Conservation (phyloP, 2,888 invertebrate species). For the Hesperia comma region DNA sequence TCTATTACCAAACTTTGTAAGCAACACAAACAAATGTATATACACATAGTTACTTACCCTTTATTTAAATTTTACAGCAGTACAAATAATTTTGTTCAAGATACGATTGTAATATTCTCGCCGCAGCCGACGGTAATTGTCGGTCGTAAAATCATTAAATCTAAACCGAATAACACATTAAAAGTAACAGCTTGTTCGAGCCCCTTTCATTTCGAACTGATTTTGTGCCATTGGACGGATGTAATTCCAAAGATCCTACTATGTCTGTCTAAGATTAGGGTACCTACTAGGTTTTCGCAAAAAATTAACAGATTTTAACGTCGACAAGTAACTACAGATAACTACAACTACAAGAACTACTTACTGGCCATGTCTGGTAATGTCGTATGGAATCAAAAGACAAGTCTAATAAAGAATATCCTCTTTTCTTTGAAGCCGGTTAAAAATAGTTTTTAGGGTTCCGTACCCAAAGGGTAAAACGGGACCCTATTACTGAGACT, state of each 20-base stretch:
- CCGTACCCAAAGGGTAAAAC: too few relatives aligned
- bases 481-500: too few relatives aligned
- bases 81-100: conserved; percentile 29
- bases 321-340: too few relatives aligned
- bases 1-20: conserved; percentile 18
- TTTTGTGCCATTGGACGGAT: conserved; percentile 15
- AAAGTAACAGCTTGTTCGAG: conserved; percentile 81
- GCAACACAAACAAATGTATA: neutral
- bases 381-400: too few relatives aligned
- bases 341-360: too few relatives aligned
- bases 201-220: conserved; percentile 40
- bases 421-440: too few relatives aligned
- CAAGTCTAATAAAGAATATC: too few relatives aligned
- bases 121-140: conserved; percentile 48
- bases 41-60: neutral
- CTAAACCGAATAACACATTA: conserved; percentile 79
- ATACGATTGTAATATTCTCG: conserved; percentile 33
- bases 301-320: too few relatives aligned
- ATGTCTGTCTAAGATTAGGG: too few relatives aligned
- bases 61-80: conserved; percentile 31
- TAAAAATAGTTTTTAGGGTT: too few relatives aligned
- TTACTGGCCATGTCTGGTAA: too few relatives aligned
- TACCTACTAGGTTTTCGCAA: too few relatives aligned
- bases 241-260: neutral
- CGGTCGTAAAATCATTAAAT: conserved; percentile 82